Base-by-base conservation (phyloP, 2,888 invertebrate genomes). In the Netelia melanura region DNA sequence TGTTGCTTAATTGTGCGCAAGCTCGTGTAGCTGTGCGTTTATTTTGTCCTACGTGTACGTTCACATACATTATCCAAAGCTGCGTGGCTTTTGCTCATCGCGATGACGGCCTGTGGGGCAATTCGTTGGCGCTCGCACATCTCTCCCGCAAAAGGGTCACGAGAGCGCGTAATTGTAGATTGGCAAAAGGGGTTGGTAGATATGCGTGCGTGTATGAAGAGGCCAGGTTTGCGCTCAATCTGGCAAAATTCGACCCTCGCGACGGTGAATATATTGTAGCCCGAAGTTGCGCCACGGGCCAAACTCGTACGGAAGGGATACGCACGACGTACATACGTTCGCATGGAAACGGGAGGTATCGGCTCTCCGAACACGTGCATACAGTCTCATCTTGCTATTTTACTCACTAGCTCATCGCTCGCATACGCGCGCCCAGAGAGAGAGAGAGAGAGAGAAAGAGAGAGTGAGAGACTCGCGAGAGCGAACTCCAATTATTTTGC, bases 401-500 rank as follows among this genome's bases (percentile, higher is more conserved):
- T 23, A 38, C 54, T 72, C 72, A 72, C 72, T 84, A 61, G 38
- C 58, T 72, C 84, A 68, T 81, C 78, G 64, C 77, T 48, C 56
- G 30, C 43, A 23, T 75, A 65, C 54, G 65, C 21, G 74, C 44
- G 38, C 6, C 3, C 44, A 54, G 9, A 61, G 21, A 79, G 6
- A 38, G 38, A 6, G 6, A 38, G 38, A 38, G 38, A 5, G 38
- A 38, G 38, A 38, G 38, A 38, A 2, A 6, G 38, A 6, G 5
- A 30, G 43, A 44, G 6, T 10, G 52, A 70, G 61, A 43, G 64
- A 17, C 23, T 72, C 56, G 68, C 23, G 71, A 43, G 88, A 76
- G 43, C 43, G 86, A 87, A 87, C 80, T 90, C 90, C 90, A 91
- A 91, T 91, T 90, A 91, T 91, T 91, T 91, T 89, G 91, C 90